Base-by-base conservation (phyloP, 2,797 vertebrate genomes). In the Podargus strigoides region DNA sequence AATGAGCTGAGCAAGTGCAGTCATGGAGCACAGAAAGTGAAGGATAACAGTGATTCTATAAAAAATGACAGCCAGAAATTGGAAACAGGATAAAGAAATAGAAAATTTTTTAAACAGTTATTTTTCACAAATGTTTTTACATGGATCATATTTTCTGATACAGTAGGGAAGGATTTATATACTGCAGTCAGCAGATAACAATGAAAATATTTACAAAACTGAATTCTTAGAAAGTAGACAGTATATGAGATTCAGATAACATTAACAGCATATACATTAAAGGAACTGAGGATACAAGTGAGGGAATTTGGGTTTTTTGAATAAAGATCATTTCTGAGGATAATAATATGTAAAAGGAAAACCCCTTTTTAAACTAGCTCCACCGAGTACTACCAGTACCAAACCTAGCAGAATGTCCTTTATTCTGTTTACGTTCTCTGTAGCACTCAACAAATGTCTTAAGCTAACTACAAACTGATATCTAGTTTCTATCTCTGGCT, bases 41-140 rank as follows among this genome's bases (percentile, higher is more conserved):
- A 92, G 91, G 64, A 62, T 74, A 85, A 73, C 21, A 69, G 73
- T 0, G 3, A 58, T 49, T 66, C 42, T 55, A 72, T 63, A 59
- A 95, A 88, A 88, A 91, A 67, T 19, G 17, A 69, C 50, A 86
- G 39, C 5, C n/a, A 66, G 52, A 34, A 93, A 82, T 24, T 69
- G 5, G 28, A 89, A 94, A 84, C 1, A 19, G 23, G 55, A 66
- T 83, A 95, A 90, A 80, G 53, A 94, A 92, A 80, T 5, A 72
- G 46, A 62, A 89, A 92, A 88, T 56, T 41, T 81, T 62, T 81
- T 85, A 34, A 91, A 80, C 19, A 20, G 41, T 16, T 74, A 42
- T 46, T 88, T 92, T 94, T 95, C 62, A 85, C 19, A 17, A 66
- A 73, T 41, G 47, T 59, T 39, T 91, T 94, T 90, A 87, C n/a